Conservation (phyloP, 2,797 vertebrate species). For the Chelon auratus region DNA sequence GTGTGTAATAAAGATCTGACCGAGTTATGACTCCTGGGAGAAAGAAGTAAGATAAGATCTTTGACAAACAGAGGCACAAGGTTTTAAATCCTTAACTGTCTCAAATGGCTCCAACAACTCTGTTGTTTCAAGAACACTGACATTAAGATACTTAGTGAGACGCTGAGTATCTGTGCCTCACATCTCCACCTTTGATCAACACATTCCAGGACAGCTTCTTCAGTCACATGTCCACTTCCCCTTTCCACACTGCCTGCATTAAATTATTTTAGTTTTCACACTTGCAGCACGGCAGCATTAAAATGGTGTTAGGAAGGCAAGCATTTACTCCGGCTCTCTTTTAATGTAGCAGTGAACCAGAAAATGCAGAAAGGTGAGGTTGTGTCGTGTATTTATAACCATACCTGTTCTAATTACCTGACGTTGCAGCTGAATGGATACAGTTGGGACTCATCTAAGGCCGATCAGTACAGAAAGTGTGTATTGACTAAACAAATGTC, state of each 20-base stretch:
- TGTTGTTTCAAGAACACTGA: too few relatives aligned
- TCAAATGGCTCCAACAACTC: too few relatives aligned
- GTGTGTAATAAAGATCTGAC: too few relatives aligned
- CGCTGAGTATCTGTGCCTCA: neutral
- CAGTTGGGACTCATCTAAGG: neutral
- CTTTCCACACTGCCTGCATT: accelerated
- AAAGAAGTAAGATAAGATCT: too few relatives aligned
- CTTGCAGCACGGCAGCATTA: neutral
- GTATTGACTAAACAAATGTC: neutral
- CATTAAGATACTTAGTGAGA: too few relatives aligned
- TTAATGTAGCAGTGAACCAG: neutral
- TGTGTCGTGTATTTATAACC: neutral
- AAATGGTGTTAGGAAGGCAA: neutral
- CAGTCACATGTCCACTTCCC: too few relatives aligned
- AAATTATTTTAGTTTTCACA: neutral
- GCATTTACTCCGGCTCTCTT: neutral
- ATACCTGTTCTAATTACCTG: neutral
- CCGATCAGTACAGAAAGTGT: neutral
- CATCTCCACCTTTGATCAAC: neutral
- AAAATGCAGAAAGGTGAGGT: neutral
- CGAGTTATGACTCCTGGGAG: too few relatives aligned
- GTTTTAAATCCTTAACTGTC: too few relatives aligned
- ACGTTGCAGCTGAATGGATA: neutral
- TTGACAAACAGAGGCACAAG: too few relatives aligned
- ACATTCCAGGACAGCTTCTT: neutral